A percentile compares a stretch with the other conserved stretches of the same genome.
Evolutionary conservation across 2,888 invertebrate genomes (phyloP).

Genomic region (Desoria tigrina): DNA sequence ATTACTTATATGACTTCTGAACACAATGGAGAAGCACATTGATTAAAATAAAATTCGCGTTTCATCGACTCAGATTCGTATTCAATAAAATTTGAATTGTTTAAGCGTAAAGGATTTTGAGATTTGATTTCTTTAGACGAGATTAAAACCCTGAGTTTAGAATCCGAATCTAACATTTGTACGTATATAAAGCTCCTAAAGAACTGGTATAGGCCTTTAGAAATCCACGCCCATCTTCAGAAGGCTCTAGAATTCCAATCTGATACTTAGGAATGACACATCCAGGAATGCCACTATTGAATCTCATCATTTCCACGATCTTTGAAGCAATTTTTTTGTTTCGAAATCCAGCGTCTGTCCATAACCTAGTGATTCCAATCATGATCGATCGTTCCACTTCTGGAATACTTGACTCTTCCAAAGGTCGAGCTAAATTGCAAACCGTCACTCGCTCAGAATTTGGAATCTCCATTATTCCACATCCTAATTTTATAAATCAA

Average conservation of each 20-base stretch:
- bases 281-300: conserved; percentile 41
- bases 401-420: background rate
- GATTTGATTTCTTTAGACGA: too few species aligned
- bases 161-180: conserved; percentile 57
- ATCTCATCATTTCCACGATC: conserved; percentile 41
- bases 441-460: conserved; percentile 6
- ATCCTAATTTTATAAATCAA: too few species aligned
- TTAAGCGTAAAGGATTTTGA: too few species aligned
- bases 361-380: conserved; percentile 46
- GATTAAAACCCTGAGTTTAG: too few species aligned
- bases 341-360: conserved; percentile 48
- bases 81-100: too few species aligned
- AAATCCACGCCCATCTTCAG: conserved; percentile 45
- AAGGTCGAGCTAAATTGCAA: background rate
- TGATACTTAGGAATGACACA: conserved; percentile 40
- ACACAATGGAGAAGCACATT: too few species aligned
- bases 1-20: too few species aligned
- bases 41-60: too few species aligned
- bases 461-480: conserved; percentile 37
- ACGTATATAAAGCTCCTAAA: conserved; percentile 37
- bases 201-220: conserved; percentile 39
- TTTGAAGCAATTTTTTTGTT: conserved; percentile 41
- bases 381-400: conserved; percentile 5
- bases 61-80: too few species aligned
- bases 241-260: conserved; percentile 51